phyloP scores from a whole-genome alignment of 2,888 invertebrate genomes.

The Cosmia trapezina region DNA sequence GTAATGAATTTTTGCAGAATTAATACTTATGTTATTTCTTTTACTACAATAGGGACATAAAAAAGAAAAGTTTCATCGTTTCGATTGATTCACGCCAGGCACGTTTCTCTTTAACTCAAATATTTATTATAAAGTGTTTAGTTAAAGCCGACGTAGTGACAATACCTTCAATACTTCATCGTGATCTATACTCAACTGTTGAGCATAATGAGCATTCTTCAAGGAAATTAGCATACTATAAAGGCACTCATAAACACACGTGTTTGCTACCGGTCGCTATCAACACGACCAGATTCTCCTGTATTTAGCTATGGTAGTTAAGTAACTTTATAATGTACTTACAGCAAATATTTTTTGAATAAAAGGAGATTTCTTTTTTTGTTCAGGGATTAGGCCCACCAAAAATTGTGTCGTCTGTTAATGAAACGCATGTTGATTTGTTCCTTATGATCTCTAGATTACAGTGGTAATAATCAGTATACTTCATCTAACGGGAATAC shows the following conservation, averaged over 20 bases:
- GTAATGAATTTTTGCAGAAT: background rate
- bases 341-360: too few relatives aligned
- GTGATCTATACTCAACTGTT: constrained; percentile 18
- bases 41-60: background rate
- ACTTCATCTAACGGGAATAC: too few relatives aligned
- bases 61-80: background rate
- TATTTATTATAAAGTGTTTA: background rate
- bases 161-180: constrained; percentile 3
- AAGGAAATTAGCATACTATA: constrained; percentile 10
- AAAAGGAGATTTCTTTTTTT: too few relatives aligned
- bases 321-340: too few relatives aligned
- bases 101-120: background rate
- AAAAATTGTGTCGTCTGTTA: too few relatives aligned
- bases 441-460: too few relatives aligned
- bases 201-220: background rate
- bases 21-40: background rate
- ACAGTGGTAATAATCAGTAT: too few relatives aligned
- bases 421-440: too few relatives aligned
- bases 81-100: background rate
- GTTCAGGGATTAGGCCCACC: too few relatives aligned
- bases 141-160: background rate
- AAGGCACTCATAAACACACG: background rate
- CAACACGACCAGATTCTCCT: constrained; percentile 9
- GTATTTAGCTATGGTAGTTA: too few relatives aligned
- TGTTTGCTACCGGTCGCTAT: background rate